Base-by-base conservation (phyloP, 2,888 invertebrate species). In the Eremobia ochroleuca region DNA sequence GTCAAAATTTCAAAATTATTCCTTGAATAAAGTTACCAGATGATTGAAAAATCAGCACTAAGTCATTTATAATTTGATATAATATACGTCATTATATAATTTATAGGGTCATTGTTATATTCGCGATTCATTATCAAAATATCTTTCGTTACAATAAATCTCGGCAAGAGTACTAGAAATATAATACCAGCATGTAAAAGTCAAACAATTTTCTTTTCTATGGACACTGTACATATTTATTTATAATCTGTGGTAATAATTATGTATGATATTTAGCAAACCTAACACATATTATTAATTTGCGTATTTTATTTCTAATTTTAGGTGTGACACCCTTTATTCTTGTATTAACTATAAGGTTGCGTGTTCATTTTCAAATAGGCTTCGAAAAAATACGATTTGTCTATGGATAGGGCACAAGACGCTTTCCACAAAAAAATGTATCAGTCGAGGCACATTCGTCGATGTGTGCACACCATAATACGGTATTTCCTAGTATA, bases 161-260 rank as follows among this genome's bases (percentile, higher is more conserved):
- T 61, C 34, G 15, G 46, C 31, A 37, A 73, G 43, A 43, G 43
- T n/a, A 46, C n/a, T 55, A 46, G 18, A 28, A 68, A 55, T 55
- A 55, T 31, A 9, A 28, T 67, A 62, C 31, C 62, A 67, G 43
- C 40, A 37, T 37, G 25, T 34, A 65, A 49, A 64, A 25, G 0
- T 67, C 15, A 55, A 67, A 55, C 3, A n/a, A 6, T 40, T 37
- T 66, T 34, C 21, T 62, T 58, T 21, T 62, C 25, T 43, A 67
- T 80, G 43, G 73, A 46, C 46, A 49, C 21, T 64, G 52, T 40
- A 58, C 34, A n/a, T 43, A 49, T 62, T 61, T 49, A 64, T 62
- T 66, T 74, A 37, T 67, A 40, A 58, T 67, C 62, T 75, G 79
- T 79, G 55, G 62, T 49, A 40, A 64, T 74, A 62, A n/a, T 64